phyloP scores from a whole-genome alignment of 2,888 invertebrate genomes.

The Phyllotreta striolata region DNA sequence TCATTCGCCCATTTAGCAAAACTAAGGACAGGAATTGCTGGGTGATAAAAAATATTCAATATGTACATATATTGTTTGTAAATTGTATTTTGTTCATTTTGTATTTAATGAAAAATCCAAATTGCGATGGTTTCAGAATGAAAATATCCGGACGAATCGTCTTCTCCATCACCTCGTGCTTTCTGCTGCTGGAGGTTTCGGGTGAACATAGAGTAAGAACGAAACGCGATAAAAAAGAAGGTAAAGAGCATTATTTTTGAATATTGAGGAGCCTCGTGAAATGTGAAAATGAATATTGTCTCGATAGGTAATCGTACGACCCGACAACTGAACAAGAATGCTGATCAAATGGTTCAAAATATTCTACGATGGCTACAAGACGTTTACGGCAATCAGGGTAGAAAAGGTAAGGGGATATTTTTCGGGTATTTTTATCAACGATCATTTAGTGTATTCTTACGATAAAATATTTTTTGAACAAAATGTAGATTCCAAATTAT shows the following conservation, averaged over 20 bases:
- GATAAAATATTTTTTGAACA: too few species aligned
- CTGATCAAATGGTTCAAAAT: slow-evolving; percentile 78
- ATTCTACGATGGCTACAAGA: slow-evolving; percentile 80
- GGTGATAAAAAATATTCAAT: too few species aligned
- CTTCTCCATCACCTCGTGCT: slow-evolving; percentile 28
- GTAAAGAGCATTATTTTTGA: slow-evolving; percentile 10
- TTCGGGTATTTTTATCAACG: slow-evolving; percentile 4
- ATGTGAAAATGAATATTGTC: neutral
- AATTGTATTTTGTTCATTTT: too few species aligned
- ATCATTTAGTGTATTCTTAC: neutral
- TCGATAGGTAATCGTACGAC: slow-evolving; percentile 21
- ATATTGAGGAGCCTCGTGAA: neutral
- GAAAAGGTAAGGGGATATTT: slow-evolving; percentile 62
- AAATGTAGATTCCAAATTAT: too few species aligned
- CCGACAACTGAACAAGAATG: slow-evolving; percentile 55
- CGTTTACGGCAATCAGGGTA: slow-evolving; percentile 69
- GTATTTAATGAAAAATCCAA: too few species aligned
- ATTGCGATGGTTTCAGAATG: slow-evolving; percentile 35
- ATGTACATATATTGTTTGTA: too few species aligned
- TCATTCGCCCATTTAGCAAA: too few species aligned
- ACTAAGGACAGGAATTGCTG: too few species aligned
- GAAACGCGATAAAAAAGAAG: slow-evolving; percentile 26
- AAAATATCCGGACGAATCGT: slow-evolving; percentile 30
- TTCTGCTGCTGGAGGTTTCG: slow-evolving; percentile 25
- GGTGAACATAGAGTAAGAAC: slow-evolving; percentile 30